A percentile compares a stretch with the other conserved stretches of the same genome.
These are phyloP conservation scores for Lacerta bilineata DNA, from an alignment of 2,797 vertebrate species.

Conservation along the genomic window DNA sequence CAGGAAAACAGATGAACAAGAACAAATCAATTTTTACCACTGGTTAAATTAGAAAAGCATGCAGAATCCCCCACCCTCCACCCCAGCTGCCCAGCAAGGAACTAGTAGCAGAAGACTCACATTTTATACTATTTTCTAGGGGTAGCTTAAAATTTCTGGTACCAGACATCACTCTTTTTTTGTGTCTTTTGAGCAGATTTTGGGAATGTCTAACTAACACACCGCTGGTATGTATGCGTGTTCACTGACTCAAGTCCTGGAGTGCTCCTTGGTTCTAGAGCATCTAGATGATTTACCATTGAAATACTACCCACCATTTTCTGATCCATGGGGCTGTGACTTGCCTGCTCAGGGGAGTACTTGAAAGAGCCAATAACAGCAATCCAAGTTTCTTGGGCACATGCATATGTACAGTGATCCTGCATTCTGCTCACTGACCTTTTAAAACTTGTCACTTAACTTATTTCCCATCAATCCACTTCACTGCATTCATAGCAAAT, in stretches of 20 bases:
- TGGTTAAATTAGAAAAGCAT: background rate
- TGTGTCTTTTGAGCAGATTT: background rate
- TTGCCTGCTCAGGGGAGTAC: background rate
- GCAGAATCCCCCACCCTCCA: too few species aligned
- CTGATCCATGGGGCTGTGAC: background rate
- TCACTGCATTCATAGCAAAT: background rate
- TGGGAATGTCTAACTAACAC: background rate
- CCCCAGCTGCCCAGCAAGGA: background rate
- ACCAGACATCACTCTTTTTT: too few species aligned
- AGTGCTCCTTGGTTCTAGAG: too few species aligned
- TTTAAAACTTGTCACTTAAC: background rate
- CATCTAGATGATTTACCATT: too few species aligned
- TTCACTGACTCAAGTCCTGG: background rate
- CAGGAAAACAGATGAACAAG: conserved; percentile 22
- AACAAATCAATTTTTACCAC: background rate
- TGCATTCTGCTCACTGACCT: background rate
- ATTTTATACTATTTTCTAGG: background rate
- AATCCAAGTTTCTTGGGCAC: background rate
- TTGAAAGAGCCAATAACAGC: background rate
- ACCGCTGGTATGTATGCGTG: background rate
- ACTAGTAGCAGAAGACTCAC: background rate
- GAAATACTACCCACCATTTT: background rate
- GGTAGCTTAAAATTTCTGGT: background rate
- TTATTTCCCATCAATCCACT: background rate
- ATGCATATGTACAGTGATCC: background rate